Percentiles rank a stretch among this genome's conserved stretches.
Evolutionary conservation across 1,140 invertebrate genomes (phyloP).

Genomic region (Bombus waltoni): DNA sequence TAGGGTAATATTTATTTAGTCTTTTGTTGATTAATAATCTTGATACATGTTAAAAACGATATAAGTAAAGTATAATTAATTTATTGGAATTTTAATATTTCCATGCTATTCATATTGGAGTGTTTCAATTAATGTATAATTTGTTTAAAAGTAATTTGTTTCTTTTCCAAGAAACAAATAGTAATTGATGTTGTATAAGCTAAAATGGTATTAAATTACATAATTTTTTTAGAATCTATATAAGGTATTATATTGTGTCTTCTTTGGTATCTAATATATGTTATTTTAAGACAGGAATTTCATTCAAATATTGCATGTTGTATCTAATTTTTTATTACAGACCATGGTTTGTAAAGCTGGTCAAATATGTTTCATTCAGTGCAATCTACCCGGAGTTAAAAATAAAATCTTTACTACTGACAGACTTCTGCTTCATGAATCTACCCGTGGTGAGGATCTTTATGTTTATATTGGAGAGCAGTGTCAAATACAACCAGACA

Average conservation of each 20-base stretch:
- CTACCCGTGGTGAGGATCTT: slow-evolving; percentile 76
- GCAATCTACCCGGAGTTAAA: slow-evolving; percentile 27
- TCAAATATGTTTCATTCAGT: slow-evolving; percentile 84
- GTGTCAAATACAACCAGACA: slow-evolving; percentile 46
- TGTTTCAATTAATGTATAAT: background rate
- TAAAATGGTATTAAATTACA: slow-evolving; percentile 9
- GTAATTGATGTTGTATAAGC: background rate
- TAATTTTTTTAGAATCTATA: slow-evolving; percentile 9
- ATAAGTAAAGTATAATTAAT: background rate
- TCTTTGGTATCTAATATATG: background rate
- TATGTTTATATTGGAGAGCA: slow-evolving; percentile 71
- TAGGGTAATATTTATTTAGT: background rate
- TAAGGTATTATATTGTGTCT: background rate
- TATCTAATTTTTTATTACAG: slow-evolving; percentile 63
- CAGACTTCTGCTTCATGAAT: slow-evolving; percentile 23
- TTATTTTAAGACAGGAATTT: background rate
- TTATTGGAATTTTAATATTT: background rate
- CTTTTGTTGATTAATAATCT: background rate
- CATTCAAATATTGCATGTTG: slow-evolving; percentile 1
- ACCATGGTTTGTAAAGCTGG: slow-evolving; percentile 76
- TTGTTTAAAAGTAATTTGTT: slow-evolving; percentile 21
- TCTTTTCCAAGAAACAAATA: background rate
- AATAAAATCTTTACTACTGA: slow-evolving; percentile 23
- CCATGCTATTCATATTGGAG: background rate
- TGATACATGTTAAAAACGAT: background rate